These are phyloP conservation scores for Ophion obscuratus DNA, from an alignment of 2,888 invertebrate species.

Conservation along the genomic window DNA sequence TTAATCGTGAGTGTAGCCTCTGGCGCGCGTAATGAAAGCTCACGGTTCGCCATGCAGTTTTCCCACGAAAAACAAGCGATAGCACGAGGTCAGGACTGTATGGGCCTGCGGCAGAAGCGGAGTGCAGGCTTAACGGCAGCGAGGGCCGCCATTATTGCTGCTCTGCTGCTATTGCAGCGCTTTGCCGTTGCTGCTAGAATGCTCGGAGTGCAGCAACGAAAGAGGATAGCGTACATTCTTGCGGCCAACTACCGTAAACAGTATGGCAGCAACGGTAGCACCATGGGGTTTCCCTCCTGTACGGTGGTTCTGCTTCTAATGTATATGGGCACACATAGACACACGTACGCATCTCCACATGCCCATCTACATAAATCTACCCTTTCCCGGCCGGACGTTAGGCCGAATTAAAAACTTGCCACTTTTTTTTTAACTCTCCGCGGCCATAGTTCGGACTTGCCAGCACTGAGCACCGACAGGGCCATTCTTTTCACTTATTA, in stretches of 20 bases:
- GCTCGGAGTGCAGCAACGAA: conserved; percentile 50
- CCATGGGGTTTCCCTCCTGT: conserved; percentile 61
- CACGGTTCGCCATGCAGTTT: conserved; percentile 15
- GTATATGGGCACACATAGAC: conserved; percentile 32
- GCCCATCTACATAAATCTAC: conserved; percentile 74
- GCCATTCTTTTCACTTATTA: conserved; percentile 59
- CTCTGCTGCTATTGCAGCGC: conserved; percentile 26
- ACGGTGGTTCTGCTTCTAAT: conserved; percentile 34
- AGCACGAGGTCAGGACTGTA: conserved; percentile 49
- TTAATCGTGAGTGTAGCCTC: conserved; percentile 79
- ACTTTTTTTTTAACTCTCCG: conserved; percentile 63
- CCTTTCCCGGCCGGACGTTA: conserved; percentile 73
- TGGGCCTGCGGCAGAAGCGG: conserved; percentile 52
- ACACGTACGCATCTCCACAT: conserved; percentile 10
- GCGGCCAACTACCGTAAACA: conserved; percentile 80
- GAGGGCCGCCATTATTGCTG: conserved; percentile 37
- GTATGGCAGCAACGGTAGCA: conserved; percentile 57
- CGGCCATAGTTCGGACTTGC: conserved; percentile 2
- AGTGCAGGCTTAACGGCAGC: conserved; percentile 31
- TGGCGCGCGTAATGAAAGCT: conserved; percentile 81
- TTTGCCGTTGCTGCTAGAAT: conserved; percentile 46
- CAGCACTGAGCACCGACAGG: conserved; percentile 35
- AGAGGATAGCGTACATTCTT: conserved; percentile 79
- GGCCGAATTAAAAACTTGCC: conserved; percentile 79
- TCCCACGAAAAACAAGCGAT: conserved; percentile 74